Evolutionary conservation across 2,888 invertebrate species (phyloP), one percentile per base, ranked within the genome.

Genomic region (Gerosis bhagava): DNA sequence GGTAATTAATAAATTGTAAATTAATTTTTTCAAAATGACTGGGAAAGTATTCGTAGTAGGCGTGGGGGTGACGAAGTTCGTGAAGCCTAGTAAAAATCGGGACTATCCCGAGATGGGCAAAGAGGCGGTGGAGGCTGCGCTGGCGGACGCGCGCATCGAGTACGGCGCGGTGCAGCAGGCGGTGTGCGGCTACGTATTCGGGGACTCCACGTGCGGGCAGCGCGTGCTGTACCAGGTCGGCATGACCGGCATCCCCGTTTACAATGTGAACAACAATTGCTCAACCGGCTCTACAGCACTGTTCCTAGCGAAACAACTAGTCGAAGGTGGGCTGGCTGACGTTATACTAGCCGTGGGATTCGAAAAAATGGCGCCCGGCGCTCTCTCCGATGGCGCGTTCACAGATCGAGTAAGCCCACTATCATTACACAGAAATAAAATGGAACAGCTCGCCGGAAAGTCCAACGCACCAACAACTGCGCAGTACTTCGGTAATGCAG

Each of bases 181-280:
- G 0, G 93, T 95, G 50, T 96, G 95, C 53, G 98, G 98, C 22
- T 98, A 97, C 80, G 98, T 98, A 21, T 97, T 96, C 73, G 98
- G 98, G 0, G 98, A 99, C 78, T 98, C 98, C 1, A 97, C 98
- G 2, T 93, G 95, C 78, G 99, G 99, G 0, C 99, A 99, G 84
- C 91, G 98, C 56, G 97, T 97, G 0, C 79, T 99, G 5, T 99
- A 99, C 77, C 95, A 96, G 56, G 90, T 98, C 28, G 98, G 98
- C 47, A 94, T 98, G 93, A 98, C 96, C 21, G 98, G 98, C 28
- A 98, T 99, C 56, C 99, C 99, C 3, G 94, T 99, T 57, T 97
- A 95, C 84, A 99, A 99, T 82, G 98, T 99, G 8, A 99, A 99
- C 86, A 99, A 99, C 76, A 98, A 98, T 71, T 99, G 99, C 73